Conservation (phyloP, 2,888 invertebrate genomes). For the Hecatera dysodea region DNA sequence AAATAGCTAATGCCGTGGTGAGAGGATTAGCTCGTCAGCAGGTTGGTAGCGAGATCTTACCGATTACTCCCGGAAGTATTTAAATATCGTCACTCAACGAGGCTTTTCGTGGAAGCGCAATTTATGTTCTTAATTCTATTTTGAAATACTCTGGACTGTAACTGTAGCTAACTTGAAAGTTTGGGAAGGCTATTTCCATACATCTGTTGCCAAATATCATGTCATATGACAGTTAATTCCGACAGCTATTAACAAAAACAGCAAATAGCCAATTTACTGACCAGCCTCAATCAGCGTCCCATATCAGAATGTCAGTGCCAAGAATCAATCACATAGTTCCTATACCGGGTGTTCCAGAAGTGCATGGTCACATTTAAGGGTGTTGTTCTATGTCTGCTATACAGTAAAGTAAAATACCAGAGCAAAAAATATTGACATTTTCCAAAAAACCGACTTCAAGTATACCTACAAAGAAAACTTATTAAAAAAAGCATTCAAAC, state of each 20-base stretch:
- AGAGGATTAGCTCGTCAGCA: conserved; percentile 34
- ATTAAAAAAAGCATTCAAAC: too few relatives aligned
- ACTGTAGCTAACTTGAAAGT: neutral
- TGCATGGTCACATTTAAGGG: too few relatives aligned
- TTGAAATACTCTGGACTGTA: neutral
- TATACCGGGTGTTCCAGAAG: too few relatives aligned
- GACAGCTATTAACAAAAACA: neutral
- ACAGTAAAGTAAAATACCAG: too few relatives aligned
- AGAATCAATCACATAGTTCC: neutral
- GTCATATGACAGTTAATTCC: neutral
- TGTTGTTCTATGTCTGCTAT: too few relatives aligned
- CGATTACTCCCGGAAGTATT: conserved; percentile 7
- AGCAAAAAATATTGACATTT: too few relatives aligned
- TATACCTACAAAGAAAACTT: too few relatives aligned
- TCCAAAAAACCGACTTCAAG: too few relatives aligned
- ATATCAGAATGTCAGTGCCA: neutral
- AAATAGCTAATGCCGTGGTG: conserved; percentile 20
- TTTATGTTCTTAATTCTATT: neutral
- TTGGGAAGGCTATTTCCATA: neutral
- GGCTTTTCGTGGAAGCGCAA: neutral
- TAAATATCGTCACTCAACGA: conserved; percentile 5
- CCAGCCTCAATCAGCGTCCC: conserved; percentile 3
- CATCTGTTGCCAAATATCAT: neutral
- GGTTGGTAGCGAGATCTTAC: neutral
- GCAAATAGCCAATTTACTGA: conserved; percentile 1